Evolutionary conservation across 2,113 vertebrate species (phyloP).

Genomic region (Lepus timidus): DNA sequence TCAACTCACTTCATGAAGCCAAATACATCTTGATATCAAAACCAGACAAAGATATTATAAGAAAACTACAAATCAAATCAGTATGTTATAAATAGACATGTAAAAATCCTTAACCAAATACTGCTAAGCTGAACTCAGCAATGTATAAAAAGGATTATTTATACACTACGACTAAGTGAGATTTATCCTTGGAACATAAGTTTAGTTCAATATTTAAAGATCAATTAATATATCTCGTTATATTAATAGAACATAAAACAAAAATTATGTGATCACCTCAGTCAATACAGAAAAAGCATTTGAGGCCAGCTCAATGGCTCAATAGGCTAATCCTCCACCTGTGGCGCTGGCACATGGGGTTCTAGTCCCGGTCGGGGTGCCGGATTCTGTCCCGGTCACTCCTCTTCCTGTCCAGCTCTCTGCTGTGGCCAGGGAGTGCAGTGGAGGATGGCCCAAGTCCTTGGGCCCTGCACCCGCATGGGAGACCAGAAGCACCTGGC

Average conservation of each 20-base stretch:
- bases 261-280: neutral
- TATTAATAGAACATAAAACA: conserved; percentile 13
- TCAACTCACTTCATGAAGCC: neutral
- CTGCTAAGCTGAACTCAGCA: neutral
- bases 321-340: no score
- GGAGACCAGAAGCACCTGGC: no score
- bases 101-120: neutral
- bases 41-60: neutral
- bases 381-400: no score
- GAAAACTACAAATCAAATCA: neutral
- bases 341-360: no score
- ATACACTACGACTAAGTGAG: neutral
- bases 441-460: no score
- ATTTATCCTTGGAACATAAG: neutral
- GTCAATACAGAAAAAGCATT: neutral
- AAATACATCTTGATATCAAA: neutral
- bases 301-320: no score
- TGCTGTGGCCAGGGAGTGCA: no score
- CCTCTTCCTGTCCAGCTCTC: no score
- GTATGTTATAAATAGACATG: neutral
- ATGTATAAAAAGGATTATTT: neutral
- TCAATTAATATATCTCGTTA: neutral
- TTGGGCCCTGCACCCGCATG: no score
- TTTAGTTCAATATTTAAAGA: neutral
- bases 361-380: no score